Evolutionary conservation across 2,888 invertebrate species (phyloP), one percentile per base, ranked within the genome.

Genomic region (Mythimna albipuncta): DNA sequence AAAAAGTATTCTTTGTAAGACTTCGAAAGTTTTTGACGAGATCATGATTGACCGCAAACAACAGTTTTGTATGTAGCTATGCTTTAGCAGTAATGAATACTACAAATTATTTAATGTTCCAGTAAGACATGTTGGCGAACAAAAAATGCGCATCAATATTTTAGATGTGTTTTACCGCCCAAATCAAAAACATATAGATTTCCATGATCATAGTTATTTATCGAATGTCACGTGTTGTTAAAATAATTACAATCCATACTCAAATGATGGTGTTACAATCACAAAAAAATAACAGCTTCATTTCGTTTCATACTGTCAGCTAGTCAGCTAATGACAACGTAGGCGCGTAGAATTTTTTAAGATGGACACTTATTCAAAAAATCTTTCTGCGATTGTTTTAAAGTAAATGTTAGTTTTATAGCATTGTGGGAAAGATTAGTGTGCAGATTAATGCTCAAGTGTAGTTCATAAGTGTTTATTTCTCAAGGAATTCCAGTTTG

Each of bases 401-500:
- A 67, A 44, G 16, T 54, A 16, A 44, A 76, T 76, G 54, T 69
- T 44, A 55, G 63, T 64, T 64, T 75, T 72, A 58, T 47, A 79
- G 69, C 50, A 58, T 38, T 79, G 85, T 85, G 77, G 19, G 77
- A 79, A 79, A 77, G 79, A 82, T 79, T 65, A n/a, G 26, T 74
- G 58, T 62, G 41, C 54, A 61, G 72, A 86, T 82, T 55, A 84
- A 75, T 26, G 68, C 57, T 64, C 35, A 65, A 71, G 72, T 75
- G 71, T 72, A 84, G 78, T 86, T 84, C 59, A 64, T 73, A 68
- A 84, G 82, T 78, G 75, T 44, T 72, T 63, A 64, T 68, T 77
- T 82, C 77, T 87, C 85, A 85, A 85, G 85, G 87, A 72, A 70
- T 72, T 76, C 83, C 58, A 78, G 72, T 82, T 73, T 11, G 70